Conservation (phyloP, 2,797 vertebrate genomes). For the Gymnoscopelus microlampas region DNA sequence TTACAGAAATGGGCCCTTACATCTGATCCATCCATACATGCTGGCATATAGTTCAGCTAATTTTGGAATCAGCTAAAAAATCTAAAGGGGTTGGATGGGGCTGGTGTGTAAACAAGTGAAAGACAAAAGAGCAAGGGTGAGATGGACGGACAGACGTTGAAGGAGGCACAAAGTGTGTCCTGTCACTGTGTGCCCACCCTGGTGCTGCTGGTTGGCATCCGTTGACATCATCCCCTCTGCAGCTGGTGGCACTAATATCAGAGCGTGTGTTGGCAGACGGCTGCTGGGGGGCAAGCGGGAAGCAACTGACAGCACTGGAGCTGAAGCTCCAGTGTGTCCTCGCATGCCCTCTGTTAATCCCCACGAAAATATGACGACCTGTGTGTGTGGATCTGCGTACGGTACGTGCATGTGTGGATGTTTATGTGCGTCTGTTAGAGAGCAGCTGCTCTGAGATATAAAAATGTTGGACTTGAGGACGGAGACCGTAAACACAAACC, state of each 20-base stretch:
- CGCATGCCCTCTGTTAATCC: slow-evolving; percentile 66
- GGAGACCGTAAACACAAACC: slow-evolving; percentile 44
- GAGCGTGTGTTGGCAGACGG: slow-evolving; percentile 62
- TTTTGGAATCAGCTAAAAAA: background rate
- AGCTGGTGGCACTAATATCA: slow-evolving; percentile 78
- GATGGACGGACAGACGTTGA: background rate
- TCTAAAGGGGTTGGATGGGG: background rate
- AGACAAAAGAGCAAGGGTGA: slow-evolving; percentile 5
- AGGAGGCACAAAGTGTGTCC: slow-evolving; percentile 47
- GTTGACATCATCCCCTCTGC: slow-evolving; percentile 58
- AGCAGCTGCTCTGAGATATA: slow-evolving; percentile 32
- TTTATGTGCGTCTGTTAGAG: slow-evolving; percentile 33
- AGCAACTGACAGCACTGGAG: slow-evolving; percentile 48
- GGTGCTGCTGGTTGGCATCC: slow-evolving; percentile 53
- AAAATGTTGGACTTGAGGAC: slow-evolving; percentile 35
- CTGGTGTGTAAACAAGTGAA: slow-evolving; percentile 6
- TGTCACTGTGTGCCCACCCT: slow-evolving; percentile 53
- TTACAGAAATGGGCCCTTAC: slow-evolving; percentile 40
- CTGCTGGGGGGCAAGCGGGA: slow-evolving; percentile 37
- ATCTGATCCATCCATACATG: slow-evolving; percentile 1
- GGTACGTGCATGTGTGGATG: slow-evolving; percentile 33
- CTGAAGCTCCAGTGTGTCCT: slow-evolving; percentile 54
- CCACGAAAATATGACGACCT: slow-evolving; percentile 1
- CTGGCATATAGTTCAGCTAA: slow-evolving; percentile 7
- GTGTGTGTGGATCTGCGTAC: no score